These are phyloP conservation scores for Elephas maximus DNA, from an alignment of 2,113 vertebrate genomes.

Conservation along the genomic window DNA sequence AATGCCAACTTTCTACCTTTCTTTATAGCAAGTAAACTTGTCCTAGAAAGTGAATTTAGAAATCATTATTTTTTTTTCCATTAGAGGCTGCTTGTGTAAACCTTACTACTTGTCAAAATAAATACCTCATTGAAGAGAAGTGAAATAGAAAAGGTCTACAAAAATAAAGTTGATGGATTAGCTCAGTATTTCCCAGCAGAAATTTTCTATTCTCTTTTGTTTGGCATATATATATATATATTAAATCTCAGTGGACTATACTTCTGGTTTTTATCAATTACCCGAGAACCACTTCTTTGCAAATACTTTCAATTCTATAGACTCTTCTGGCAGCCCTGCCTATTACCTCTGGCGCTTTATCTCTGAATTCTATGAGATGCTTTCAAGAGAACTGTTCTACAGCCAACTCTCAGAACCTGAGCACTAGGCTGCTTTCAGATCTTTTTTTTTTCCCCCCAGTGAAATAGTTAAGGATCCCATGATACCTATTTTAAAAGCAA, in stretches of 20 bases:
- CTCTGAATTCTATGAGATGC: conserved; percentile 70
- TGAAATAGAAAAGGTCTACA: conserved; percentile 73
- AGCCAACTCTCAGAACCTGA: conserved; percentile 48
- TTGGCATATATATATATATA: conserved; percentile 1
- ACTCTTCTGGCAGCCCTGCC: conserved; percentile 65
- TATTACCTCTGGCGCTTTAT: conserved; percentile 76
- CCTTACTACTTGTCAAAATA: conserved; percentile 71
- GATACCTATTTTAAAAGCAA: conserved; percentile 70
- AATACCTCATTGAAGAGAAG: conserved; percentile 73
- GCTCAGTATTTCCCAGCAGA: conserved; percentile 74
- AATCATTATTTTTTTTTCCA: conserved; percentile 68
- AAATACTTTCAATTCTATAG: conserved; percentile 75
- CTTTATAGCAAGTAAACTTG: conserved; percentile 41
- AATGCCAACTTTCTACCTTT: not conserved
- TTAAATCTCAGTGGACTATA: conserved; percentile 72
- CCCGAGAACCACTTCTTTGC: conserved; percentile 73
- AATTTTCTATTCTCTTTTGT: conserved; percentile 64
- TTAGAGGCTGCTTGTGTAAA: conserved; percentile 66
- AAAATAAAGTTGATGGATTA: conserved; percentile 82
- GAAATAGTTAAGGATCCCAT: conserved; percentile 62
- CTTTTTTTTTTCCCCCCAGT: not conserved
- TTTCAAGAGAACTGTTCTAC: conserved; percentile 75
- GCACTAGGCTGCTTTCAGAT: conserved; percentile 62
- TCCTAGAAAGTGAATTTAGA: conserved; percentile 59
- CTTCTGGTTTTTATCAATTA: conserved; percentile 79